phyloP scores from a whole-genome alignment of 2,113 vertebrate species.

The Arvicanthis niloticus region DNA sequence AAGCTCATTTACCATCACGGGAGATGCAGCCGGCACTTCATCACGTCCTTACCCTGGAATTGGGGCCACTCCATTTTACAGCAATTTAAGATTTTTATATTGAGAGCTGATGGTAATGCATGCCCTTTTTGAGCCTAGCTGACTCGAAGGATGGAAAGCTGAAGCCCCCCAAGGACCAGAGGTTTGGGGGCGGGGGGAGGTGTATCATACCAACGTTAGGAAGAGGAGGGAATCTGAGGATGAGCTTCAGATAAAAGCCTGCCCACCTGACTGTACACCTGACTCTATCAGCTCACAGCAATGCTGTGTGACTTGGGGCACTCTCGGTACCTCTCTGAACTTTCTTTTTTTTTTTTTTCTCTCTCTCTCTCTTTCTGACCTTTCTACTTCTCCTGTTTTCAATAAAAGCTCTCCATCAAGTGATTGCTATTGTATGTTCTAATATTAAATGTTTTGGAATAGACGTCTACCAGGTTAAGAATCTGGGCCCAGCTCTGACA shows the following conservation, averaged over 20 bases:
- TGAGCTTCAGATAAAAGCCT: neutral
- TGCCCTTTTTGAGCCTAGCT: constrained; percentile 40
- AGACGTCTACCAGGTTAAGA: neutral
- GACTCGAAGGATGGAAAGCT: neutral
- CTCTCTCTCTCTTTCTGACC: neutral
- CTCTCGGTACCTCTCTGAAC: neutral
- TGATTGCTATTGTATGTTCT: rapidly evolving
- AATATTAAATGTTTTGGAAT: neutral
- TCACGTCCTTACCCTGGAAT: constrained; percentile 81
- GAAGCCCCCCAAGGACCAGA: neutral
- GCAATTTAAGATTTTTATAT: constrained; percentile 81
- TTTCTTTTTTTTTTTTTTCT: too few relatives aligned
- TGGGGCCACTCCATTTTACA: constrained; percentile 77
- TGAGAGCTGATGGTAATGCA: constrained; percentile 81
- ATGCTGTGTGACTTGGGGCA: neutral
- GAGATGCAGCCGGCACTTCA: constrained; percentile 79
- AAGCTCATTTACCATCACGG: constrained; percentile 88
- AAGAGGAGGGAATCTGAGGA: neutral
- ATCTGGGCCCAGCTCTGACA: neutral
- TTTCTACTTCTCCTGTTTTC: neutral
- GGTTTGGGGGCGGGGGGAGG: neutral
- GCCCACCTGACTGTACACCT: neutral
- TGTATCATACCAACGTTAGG: rapidly evolving
- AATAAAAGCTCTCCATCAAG: neutral
- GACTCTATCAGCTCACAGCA: too few relatives aligned